Base-by-base conservation (phyloP, 2,888 invertebrate genomes). In the Metacarcinus magister region DNA sequence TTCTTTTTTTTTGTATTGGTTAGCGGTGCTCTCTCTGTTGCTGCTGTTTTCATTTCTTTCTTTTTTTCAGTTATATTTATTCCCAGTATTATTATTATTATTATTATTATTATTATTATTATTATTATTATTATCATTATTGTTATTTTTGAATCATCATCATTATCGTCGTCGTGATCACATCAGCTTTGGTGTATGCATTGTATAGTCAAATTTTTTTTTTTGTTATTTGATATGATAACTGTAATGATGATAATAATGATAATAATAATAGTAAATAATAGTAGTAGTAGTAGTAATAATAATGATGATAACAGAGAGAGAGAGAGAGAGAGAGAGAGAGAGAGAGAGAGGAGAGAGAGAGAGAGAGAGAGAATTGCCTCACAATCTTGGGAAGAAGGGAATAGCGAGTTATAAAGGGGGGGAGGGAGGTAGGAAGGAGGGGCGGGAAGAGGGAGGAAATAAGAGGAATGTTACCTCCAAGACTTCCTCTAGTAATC, bases 391-490 rank as follows among this genome's bases (percentile, higher is more conserved):
- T 13, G 60, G 75, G 75, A 75, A 28, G 75, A 75, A 10, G 75
- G 28, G 75, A 28, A 75, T n/a, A 28, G 28, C 10, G 60, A 60
- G 60, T 48, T 48, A 48, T 48, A 48, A 16, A 75, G 28, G 75
- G 28, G 60, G 75, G 3, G 28, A 5, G 10, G 75, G 28, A 75
- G 75, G 28, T 5, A 28, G 75, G 10, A 10, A 10, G 32, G 19
- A 32, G 13, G 19, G 82, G 28, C 8, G 32, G 28, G 19, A 32
- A 23, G 32, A 13, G 28, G 32, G 82, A 32, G 32, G 82, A 32
- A 82, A 82, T 82, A 82, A 82, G 82, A 82, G 82, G 82, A 82
- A 82, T 82, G 82, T 82, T 82, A 82, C 32, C 82, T 82, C 82
- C 32, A 82, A 28, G 82, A 82, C 82, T 82, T 82, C 82, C 82